Conservation (phyloP, 1,140 invertebrate genomes). For the Apis florea region DNA sequence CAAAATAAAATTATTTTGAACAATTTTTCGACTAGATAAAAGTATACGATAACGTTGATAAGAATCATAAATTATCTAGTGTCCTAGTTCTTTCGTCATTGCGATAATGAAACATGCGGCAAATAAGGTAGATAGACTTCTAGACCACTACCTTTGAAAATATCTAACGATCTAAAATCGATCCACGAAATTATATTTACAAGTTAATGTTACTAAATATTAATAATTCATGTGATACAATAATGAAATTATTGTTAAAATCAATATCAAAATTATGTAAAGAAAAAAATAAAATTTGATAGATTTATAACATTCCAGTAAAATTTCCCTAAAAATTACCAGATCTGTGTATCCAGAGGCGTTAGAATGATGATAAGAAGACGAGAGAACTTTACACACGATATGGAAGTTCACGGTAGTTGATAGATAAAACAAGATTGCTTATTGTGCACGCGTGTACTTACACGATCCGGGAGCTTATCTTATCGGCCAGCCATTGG, state of each 20-base stretch:
- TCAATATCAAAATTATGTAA: no score
- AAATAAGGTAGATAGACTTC: no score
- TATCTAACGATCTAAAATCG: no score
- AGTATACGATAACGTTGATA: constrained; percentile 2
- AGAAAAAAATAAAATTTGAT: no score
- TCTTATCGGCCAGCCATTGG: constrained; percentile 36
- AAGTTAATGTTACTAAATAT: no score
- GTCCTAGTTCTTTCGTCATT: background rate
- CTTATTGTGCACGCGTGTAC: constrained; percentile 36
- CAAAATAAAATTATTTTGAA: background rate
- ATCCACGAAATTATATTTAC: no score
- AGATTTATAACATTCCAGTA: background rate
- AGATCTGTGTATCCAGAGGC: background rate
- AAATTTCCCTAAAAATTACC: background rate
- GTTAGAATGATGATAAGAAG: constrained; percentile 1
- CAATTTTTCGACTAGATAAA: background rate
- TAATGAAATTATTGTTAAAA: no score
- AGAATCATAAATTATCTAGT: background rate
- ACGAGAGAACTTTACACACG: background rate
- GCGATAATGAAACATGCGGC: background rate
- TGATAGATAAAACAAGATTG: constrained; percentile 36
- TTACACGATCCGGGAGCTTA: constrained; percentile 20
- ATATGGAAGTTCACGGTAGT: constrained; percentile 22
- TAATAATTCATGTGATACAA: no score
- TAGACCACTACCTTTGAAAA: no score